Conservation (phyloP, 2,888 invertebrate species). For the Chrysodeixis includens region DNA sequence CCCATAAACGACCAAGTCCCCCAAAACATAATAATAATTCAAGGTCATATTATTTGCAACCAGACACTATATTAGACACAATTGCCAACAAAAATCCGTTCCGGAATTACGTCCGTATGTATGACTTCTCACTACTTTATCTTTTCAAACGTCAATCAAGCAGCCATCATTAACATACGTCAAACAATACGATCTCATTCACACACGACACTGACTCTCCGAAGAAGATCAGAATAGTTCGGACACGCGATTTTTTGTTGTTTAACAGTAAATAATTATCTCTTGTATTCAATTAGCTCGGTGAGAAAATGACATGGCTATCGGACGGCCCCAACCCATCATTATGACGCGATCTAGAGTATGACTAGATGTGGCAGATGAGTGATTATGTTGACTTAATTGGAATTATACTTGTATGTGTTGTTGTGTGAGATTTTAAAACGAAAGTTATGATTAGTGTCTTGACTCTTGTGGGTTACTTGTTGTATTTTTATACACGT, state of each 20-base stretch:
- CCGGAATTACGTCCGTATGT: background rate
- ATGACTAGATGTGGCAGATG: constrained; percentile 69
- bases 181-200: constrained; percentile 52
- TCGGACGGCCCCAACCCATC: constrained; percentile 72
- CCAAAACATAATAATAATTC: too few relatives aligned
- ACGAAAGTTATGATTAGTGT: background rate
- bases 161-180: constrained; percentile 36
- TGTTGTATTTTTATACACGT: background rate
- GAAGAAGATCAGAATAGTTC: too few relatives aligned
- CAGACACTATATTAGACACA: too few relatives aligned
- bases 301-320: constrained; percentile 85
- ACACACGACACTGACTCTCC: constrained; percentile 52
- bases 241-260: constrained; percentile 63
- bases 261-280: constrained; percentile 75
- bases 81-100: background rate
- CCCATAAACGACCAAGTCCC: too few relatives aligned
- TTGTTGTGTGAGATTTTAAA: background rate
- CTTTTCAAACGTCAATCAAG: constrained; percentile 25
- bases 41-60: too few relatives aligned
- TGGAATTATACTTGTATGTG: constrained; percentile 16
- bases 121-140: constrained; percentile 7
- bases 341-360: constrained; percentile 70
- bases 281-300: constrained; percentile 81
- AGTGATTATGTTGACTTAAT: constrained; percentile 22
- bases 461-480: background rate